phyloP scores from a whole-genome alignment of 2,888 invertebrate genomes.

The Bruchidius siliquastri region DNA sequence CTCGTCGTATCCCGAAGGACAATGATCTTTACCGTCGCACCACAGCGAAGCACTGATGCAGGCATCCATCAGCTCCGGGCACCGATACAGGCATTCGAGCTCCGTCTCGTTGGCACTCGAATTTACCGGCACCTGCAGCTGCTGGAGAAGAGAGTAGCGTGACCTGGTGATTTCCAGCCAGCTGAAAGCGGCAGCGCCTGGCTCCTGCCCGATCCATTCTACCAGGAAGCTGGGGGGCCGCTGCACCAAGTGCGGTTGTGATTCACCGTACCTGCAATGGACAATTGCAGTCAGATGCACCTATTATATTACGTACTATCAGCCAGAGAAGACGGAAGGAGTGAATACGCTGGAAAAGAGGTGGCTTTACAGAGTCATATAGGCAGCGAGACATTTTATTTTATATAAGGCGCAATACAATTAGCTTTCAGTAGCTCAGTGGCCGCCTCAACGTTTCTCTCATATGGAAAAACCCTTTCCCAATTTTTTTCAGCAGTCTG shows the following conservation, averaged over 20 bases:
- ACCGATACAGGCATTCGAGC: constrained; percentile 59
- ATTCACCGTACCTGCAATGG: constrained; percentile 40
- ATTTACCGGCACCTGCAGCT: constrained; percentile 52
- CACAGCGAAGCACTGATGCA: constrained; percentile 71
- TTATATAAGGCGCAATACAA: no score
- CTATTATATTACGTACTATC: no score
- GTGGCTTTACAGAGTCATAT: no score
- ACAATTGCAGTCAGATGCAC: no score
- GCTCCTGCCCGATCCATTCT: constrained; percentile 66
- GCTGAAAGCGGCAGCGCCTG: constrained; percentile 71
- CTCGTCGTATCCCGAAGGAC: constrained; percentile 67
- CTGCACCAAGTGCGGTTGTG: constrained; percentile 36
- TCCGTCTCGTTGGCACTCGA: constrained; percentile 52
- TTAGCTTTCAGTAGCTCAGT: no score
- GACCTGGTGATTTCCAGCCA: constrained; percentile 74
- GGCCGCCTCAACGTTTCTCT: no score
- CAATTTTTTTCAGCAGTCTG: no score
- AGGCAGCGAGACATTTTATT: no score
- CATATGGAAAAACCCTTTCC: no score
- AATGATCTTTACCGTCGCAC: constrained; percentile 68
- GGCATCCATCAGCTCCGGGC: constrained; percentile 66
- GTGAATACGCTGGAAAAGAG: no score
- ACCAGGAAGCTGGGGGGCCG: constrained; percentile 59
- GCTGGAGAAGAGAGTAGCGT: constrained; percentile 57
- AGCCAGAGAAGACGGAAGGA: no score